phyloP scores from a whole-genome alignment of 2,113 vertebrate genomes.

The Lontra canadensis region DNA sequence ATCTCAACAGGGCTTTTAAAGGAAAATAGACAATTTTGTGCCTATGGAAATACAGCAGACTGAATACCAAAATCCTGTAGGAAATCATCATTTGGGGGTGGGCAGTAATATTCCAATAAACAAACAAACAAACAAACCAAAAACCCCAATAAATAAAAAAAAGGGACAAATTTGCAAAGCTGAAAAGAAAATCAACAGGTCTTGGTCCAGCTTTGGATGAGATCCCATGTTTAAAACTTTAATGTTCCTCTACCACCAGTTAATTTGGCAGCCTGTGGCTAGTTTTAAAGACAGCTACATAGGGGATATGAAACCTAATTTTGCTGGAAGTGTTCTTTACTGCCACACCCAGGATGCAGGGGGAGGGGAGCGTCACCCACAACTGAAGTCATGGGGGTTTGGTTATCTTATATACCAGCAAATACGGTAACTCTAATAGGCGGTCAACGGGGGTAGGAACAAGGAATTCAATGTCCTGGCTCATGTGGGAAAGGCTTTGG shows the following conservation, averaged over 20 bases:
- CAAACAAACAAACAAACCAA: neutral
- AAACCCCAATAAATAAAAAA: neutral
- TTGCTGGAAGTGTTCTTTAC: neutral
- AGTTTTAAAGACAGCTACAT: neutral
- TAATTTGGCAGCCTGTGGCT: neutral
- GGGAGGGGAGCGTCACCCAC: neutral
- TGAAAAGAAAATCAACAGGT: neutral
- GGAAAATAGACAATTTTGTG: neutral
- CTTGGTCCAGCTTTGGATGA: neutral
- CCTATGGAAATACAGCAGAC: neutral
- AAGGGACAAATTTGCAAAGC: neutral
- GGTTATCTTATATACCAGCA: neutral
- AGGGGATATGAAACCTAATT: neutral
- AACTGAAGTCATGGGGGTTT: neutral
- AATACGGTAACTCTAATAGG: neutral
- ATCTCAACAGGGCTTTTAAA: neutral
- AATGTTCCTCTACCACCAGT: neutral
- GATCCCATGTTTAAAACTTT: fast-evolving
- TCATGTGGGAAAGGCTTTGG: neutral
- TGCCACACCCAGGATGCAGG: neutral
- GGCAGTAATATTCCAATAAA: neutral
- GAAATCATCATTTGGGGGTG: neutral
- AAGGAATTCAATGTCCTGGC: neutral
- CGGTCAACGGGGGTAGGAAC: neutral
- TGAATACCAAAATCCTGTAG: neutral